phyloP scores from a whole-genome alignment of 1,140 invertebrate species.

The Glossosoma conforme region DNA sequence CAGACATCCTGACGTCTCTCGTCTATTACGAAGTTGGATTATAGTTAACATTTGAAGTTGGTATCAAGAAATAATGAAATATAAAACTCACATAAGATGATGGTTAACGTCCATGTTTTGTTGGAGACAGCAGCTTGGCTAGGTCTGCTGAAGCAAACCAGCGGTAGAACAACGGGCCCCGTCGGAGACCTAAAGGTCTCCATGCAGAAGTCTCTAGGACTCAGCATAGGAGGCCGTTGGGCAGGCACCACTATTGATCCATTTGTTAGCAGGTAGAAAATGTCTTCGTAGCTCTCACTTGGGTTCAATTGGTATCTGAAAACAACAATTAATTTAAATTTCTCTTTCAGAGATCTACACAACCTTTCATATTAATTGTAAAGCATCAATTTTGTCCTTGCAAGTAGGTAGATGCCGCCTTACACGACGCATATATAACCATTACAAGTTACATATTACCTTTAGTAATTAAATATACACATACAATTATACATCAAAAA shows the following conservation, averaged over 20 bases:
- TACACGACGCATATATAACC: too few species aligned
- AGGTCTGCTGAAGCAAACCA: conserved; percentile 42
- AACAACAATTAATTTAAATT: conserved; percentile 15
- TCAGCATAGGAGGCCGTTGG: conserved; percentile 42
- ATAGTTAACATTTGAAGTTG: too few species aligned
- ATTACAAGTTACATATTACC: too few species aligned
- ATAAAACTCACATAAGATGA: conserved; percentile 16
- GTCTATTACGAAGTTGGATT: too few species aligned
- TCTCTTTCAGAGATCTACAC: background rate
- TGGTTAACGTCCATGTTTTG: conserved; percentile 7
- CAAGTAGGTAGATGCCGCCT: too few species aligned
- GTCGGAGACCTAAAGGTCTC: conserved; percentile 46
- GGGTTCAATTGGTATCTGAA: conserved; percentile 53
- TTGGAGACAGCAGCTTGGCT: background rate
- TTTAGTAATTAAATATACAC: too few species aligned
- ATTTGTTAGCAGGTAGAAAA: conserved; percentile 54
- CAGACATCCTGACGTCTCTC: too few species aligned
- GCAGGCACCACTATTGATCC: conserved; percentile 54
- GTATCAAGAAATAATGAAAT: too few species aligned
- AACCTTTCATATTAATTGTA: background rate
- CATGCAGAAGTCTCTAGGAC: conserved; percentile 53
- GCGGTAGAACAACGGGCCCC: conserved; percentile 39
- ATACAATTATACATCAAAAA: too few species aligned
- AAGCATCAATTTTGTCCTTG: too few species aligned
- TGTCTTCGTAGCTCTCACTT: conserved; percentile 44